Evolutionary conservation across 2,888 invertebrate species (phyloP).

Genomic region (Trissoscelio sp.): DNA sequence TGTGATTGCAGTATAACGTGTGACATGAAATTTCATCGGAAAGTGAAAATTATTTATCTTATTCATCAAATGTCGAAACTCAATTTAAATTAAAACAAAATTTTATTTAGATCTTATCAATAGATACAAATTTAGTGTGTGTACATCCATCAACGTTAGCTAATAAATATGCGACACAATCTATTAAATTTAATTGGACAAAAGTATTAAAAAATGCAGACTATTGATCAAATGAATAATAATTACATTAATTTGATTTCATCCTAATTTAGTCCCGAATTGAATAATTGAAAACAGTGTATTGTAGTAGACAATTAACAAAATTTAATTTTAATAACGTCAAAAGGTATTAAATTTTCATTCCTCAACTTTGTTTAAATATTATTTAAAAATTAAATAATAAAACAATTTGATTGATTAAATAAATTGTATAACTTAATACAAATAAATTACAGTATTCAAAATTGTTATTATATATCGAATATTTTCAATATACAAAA

Average conservation of each 20-base stretch:
- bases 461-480: background rate
- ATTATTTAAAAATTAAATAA: too few relatives aligned
- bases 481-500: background rate
- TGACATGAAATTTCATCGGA: background rate
- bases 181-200: background rate
- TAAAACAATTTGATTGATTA: too few relatives aligned
- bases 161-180: background rate
- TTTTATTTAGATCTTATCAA: conserved; percentile 8
- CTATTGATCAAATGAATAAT: background rate
- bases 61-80: background rate
- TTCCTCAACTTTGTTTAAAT: too few relatives aligned
- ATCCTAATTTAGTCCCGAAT: background rate
- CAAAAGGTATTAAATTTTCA: too few relatives aligned
- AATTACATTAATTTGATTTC: background rate
- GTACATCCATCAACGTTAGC: background rate
- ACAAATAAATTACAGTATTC: background rate
- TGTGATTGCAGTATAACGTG: background rate
- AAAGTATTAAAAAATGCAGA: background rate
- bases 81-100: conserved; percentile 16
- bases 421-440: too few relatives aligned
- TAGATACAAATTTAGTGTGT: background rate
- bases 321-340: too few relatives aligned
- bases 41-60: background rate
- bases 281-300: too few relatives aligned
- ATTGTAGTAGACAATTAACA: too few relatives aligned